A percentile compares a stretch with the other conserved stretches of the same genome.
Conservation (phyloP, 2,797 vertebrate species). For the Spondyliosoma cantharus region DNA sequence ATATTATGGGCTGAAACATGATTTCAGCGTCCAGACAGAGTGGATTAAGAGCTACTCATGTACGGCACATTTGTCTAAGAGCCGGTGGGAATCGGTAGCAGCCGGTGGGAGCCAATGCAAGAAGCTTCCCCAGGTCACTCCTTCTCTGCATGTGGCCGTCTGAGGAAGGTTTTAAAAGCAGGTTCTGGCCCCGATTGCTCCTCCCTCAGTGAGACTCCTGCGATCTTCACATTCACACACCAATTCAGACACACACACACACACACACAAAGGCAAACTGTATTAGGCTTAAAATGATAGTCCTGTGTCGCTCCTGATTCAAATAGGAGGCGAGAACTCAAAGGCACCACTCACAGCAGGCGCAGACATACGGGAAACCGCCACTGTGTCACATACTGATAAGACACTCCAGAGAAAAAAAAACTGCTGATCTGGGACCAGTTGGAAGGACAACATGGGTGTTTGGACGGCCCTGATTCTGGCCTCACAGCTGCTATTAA, state of each 20-base stretch:
- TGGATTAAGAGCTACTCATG: constrained; percentile 24
- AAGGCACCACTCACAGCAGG: constrained; percentile 36
- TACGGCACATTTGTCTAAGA: constrained; percentile 24
- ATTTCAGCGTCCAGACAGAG: constrained; percentile 10
- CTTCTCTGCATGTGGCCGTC: constrained; percentile 81
- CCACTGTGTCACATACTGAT: constrained; percentile 34
- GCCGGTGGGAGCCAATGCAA: constrained; percentile 65
- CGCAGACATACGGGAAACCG: constrained; percentile 45
- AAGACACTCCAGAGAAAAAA: constrained; percentile 34
- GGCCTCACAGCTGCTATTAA: constrained; percentile 77
- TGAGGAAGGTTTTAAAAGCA: constrained; percentile 79
- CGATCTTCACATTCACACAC: constrained; percentile 61
- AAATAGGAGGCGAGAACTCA: constrained; percentile 49
- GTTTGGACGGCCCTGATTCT: constrained; percentile 70
- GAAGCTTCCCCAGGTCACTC: constrained; percentile 75
- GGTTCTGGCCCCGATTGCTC: constrained; percentile 72
- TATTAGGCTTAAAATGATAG: constrained; percentile 53
- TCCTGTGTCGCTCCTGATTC: constrained; percentile 51
- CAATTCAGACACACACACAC: constrained; percentile 58
- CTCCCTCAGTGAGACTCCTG: constrained; percentile 73
- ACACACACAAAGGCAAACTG: constrained; percentile 46
- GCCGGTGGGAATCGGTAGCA: constrained; percentile 53
- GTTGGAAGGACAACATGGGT: constrained; percentile 75
- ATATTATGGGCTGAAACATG: constrained; percentile 37
- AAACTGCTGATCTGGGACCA: constrained; percentile 61